These are phyloP conservation scores for Choloepus hoffmanni DNA, from an alignment of 2,113 vertebrate species.

Conservation along the genomic window DNA sequence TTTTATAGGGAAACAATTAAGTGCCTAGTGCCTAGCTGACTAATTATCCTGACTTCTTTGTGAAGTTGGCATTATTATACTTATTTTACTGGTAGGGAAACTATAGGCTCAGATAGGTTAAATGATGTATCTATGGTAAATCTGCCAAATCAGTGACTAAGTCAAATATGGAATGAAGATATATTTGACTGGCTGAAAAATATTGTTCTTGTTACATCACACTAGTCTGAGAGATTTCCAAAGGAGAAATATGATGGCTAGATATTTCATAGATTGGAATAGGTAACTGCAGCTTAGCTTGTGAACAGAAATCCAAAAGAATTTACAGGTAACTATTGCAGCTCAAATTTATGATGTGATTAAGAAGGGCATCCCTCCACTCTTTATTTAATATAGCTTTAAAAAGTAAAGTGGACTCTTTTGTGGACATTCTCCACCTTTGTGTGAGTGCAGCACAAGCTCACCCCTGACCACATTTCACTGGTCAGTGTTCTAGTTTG, in stretches of 20 bases:
- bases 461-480: not conserved
- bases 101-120: not conserved
- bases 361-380: not conserved
- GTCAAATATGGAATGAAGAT: not conserved
- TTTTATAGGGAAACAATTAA: slow-evolving; percentile 43
- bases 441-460: not conserved
- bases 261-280: not conserved
- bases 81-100: not conserved
- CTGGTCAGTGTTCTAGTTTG: not conserved
- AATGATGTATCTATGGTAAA: not conserved
- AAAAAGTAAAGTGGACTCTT: not conserved
- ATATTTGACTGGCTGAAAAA: not conserved
- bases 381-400: not conserved
- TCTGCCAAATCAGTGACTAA: slow-evolving; percentile 12
- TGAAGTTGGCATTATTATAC: not conserved
- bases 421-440: not conserved
- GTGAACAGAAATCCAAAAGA: not conserved
- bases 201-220: not conserved
- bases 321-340: not conserved
- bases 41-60: slow-evolving; percentile 9
- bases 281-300: not conserved
- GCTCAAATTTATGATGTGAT: not conserved
- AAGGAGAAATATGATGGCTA: not conserved
- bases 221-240: slow-evolving; percentile 14
- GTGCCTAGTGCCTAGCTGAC: not conserved